Base-by-base conservation (phyloP, 2,797 vertebrate species). In the Pangasius djambal region DNA sequence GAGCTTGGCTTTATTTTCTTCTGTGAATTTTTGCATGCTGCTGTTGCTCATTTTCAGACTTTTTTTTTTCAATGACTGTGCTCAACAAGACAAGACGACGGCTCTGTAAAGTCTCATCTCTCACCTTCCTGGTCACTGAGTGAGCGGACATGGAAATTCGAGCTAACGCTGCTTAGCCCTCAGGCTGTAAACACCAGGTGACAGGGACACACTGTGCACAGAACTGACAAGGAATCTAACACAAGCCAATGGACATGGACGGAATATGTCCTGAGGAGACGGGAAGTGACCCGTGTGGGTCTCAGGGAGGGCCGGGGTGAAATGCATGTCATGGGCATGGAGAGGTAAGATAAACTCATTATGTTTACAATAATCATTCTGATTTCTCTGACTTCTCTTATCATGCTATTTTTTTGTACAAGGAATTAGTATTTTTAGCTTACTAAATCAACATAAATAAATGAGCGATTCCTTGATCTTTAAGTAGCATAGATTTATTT, bases 151-250 rank as follows among this genome's bases (percentile, higher is more conserved):
- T 40, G 57, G 67, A 85, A 59, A 85, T 86, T 16, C 59, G 84
- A 90, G 88, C 57, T 88, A 82, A 85, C 67, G 55, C 72, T 74
- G 63, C 48, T 83, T 86, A 59, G 86, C 77, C 89, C 87, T 86
- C 37, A 34, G 90, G 91, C 52, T 74, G 86, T 65, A 57, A 86
- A 90, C 82, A 88, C 55, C 89, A 91, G 86, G 89, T 89, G 89
- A 91, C 83, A 69, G 63, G 1, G 83, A 86, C 48, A 90, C 18
- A 34, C 57, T 83, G 77, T 52, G 50, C 86, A 82, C 88, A 86
- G 50, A 89, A 28, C 77, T 83, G 85, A 92, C 87, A n/a, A 74
- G 22, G 81, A 69, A 70, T 88, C 82, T 31, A 85, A 79, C 61
- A 63, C 82, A 69, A 86, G 40, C 67, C 40, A 84, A 85, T 69